phyloP scores from a whole-genome alignment of 2,113 vertebrate species.

The Thamnaconus septentrionalis region DNA sequence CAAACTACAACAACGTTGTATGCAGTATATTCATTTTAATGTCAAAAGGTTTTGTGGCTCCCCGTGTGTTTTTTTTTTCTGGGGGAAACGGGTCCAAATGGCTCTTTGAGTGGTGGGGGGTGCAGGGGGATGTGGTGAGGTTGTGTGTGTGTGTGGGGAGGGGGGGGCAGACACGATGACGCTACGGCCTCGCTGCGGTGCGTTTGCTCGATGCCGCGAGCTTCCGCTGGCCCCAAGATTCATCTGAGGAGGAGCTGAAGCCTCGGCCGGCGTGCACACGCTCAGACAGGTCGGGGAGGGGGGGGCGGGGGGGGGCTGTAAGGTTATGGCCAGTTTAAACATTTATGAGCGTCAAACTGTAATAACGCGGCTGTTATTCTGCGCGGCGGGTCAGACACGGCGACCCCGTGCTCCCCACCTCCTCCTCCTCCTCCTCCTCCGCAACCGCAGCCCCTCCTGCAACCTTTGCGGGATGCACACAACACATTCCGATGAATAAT shows the following conservation, averaged over 20 bases:
- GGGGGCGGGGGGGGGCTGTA: not conserved
- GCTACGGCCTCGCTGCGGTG: no score
- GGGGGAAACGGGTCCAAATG: no score
- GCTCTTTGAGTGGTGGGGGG: no score
- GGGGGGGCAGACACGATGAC: no score
- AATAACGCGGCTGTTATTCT: conserved; percentile 26
- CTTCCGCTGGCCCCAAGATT: conserved; percentile 8
- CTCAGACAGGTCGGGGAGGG: not conserved
- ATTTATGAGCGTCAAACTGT: conserved; percentile 54
- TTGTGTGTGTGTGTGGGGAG: no score
- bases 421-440: not conserved
- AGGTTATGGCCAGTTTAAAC: conserved; percentile 51
- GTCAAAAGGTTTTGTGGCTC: no score
- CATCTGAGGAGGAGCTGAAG: conserved; percentile 19
- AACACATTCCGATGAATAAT: conserved; percentile 35
- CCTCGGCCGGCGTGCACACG: not conserved
- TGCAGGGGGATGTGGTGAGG: no score
- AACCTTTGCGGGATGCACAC: conserved; percentile 4
- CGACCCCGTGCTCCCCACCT: conserved; percentile 17
- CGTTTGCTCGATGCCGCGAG: no score
- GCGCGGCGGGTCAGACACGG: conserved; percentile 27
- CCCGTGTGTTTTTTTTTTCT: no score
- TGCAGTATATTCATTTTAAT: no score
- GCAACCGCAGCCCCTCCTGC: not conserved
- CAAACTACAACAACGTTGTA: no score